A percentile compares a stretch with the other conserved stretches of the same genome.
Conservation (phyloP, 2,113 vertebrate genomes). For the Siniperca chuatsi region DNA sequence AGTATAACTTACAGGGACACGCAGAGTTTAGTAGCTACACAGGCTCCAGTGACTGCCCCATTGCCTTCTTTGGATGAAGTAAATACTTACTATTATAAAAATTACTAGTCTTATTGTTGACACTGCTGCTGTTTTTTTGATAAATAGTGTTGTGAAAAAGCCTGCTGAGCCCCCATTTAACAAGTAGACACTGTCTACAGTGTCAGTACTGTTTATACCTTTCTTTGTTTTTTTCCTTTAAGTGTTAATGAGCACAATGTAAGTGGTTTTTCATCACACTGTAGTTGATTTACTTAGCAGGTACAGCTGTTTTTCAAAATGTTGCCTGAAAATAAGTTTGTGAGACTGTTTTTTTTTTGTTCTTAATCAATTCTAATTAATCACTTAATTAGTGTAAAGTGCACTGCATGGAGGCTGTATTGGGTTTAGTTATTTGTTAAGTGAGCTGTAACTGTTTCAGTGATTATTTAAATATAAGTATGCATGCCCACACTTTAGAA, state of each 20-base stretch:
- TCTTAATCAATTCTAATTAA: slow-evolving; percentile 15
- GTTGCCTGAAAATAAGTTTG: not conserved
- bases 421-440: not conserved
- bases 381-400: not conserved
- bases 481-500: not conserved
- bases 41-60: not conserved
- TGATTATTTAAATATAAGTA: not conserved
- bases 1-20: slow-evolving; percentile 6
- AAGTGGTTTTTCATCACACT: not conserved
- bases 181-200: not conserved
- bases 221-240: not conserved
- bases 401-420: not conserved
- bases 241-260: not conserved
- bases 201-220: not conserved
- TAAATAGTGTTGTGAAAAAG: slow-evolving; percentile 15
- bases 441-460: not conserved
- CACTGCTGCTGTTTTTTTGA: slow-evolving; percentile 10
- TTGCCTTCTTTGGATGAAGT: not conserved
- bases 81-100: not conserved
- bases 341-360: not conserved
- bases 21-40: slow-evolving; percentile 7
- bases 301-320: not conserved
- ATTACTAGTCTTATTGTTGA: not conserved
- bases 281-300: slow-evolving; percentile 1
- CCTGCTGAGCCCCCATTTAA: not conserved